Evolutionary conservation across 2,113 vertebrate genomes (phyloP).

Genomic region (Genyomyrus donnyi): DNA sequence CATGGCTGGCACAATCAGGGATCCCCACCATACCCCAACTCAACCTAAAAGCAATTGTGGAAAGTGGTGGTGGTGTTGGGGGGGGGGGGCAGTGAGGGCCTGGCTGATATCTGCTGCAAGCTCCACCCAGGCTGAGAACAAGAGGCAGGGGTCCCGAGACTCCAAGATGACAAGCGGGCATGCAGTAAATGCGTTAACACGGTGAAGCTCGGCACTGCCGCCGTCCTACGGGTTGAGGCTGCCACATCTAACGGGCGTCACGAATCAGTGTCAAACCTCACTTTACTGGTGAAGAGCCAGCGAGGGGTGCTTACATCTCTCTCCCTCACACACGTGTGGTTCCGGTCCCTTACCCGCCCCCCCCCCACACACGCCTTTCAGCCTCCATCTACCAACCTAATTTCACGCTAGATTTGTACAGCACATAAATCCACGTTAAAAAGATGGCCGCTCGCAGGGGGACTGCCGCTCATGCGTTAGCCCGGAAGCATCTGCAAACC

Average conservation of each 20-base stretch:
- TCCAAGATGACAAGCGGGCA: not conserved
- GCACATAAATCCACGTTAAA: not conserved
- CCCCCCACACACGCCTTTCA: not conserved
- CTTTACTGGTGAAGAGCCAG: not conserved
- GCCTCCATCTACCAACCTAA: slow-evolving; percentile 8
- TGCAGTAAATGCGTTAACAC: not conserved
- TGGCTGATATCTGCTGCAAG: too few relatives aligned
- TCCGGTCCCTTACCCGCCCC: not conserved
- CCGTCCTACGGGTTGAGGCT: not conserved
- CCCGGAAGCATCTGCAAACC: slow-evolving; percentile 15
- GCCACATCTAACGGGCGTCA: not conserved
- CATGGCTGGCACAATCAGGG: not conserved
- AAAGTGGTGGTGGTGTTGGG: not conserved
- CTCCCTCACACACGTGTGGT: not conserved
- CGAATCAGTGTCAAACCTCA: not conserved
- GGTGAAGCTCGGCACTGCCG: not conserved
- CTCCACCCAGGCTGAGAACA: not conserved
- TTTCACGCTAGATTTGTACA: slow-evolving; percentile 9
- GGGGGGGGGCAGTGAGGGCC: not conserved
- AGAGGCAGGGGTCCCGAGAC: not conserved
- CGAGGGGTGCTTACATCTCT: not conserved
- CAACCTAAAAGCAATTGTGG: not conserved
- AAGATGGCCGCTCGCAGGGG: not conserved
- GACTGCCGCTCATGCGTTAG: not conserved
- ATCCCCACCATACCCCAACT: not conserved